phyloP scores from a whole-genome alignment of 1,140 invertebrate genomes.

The Aricia agestis region DNA sequence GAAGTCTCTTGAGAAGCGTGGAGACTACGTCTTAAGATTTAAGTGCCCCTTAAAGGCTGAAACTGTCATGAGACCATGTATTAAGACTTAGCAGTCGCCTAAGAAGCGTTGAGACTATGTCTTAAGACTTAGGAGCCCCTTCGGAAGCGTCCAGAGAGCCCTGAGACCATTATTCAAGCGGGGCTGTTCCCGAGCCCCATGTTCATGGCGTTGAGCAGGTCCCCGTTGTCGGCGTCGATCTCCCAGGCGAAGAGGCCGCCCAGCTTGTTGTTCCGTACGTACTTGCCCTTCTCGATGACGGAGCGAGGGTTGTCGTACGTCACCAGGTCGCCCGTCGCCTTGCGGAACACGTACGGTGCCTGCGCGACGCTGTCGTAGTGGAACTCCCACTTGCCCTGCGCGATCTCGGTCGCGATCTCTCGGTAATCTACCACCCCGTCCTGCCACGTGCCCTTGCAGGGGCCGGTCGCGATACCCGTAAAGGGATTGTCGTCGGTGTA shows the following conservation, averaged over 20 bases:
- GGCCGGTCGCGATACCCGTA: constrained; percentile 60
- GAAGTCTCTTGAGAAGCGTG: too few relatives aligned
- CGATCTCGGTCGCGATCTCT: constrained; percentile 64
- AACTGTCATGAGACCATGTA: too few relatives aligned
- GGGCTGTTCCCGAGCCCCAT: constrained; percentile 63
- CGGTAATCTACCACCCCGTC: constrained; percentile 68
- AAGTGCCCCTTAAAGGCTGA: too few relatives aligned
- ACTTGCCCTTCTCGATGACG: constrained; percentile 64
- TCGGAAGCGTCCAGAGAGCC: too few relatives aligned
- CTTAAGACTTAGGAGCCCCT: too few relatives aligned
- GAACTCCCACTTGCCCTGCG: constrained; percentile 61
- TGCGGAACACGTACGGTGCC: constrained; percentile 62
- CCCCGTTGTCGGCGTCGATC: constrained; percentile 66
- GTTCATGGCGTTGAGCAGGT: constrained; percentile 67
- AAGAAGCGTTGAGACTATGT: too few relatives aligned
- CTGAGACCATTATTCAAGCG: constrained; percentile 27
- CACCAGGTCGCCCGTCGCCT: constrained; percentile 57
- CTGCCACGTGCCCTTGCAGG: constrained; percentile 66
- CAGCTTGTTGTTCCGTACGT: constrained; percentile 64
- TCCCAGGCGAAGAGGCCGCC: constrained; percentile 68
- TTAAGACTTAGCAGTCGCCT: too few relatives aligned
- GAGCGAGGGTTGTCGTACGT: constrained; percentile 66
- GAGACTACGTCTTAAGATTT: too few relatives aligned
- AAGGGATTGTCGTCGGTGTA: constrained; percentile 59
- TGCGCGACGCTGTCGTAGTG: constrained; percentile 64